These are phyloP conservation scores for Campopleginae sp. DNA, from an alignment of 2,888 invertebrate genomes.

Conservation along the genomic window DNA sequence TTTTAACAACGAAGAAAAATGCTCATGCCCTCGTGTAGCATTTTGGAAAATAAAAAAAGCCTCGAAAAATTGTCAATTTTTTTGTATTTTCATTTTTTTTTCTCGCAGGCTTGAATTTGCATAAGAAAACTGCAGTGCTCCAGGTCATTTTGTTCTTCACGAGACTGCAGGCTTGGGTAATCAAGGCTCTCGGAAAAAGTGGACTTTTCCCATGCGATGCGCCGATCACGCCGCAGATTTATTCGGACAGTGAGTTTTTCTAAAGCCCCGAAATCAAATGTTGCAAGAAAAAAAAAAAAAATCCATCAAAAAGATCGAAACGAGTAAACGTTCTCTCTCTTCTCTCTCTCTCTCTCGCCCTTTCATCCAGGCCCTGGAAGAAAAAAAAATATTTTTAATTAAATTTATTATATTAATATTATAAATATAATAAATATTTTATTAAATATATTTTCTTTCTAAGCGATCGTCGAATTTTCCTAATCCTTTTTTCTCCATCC, in stretches of 20 bases:
- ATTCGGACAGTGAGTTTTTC: constrained; percentile 87
- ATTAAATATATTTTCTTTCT: no score
- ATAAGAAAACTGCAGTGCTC: constrained; percentile 84
- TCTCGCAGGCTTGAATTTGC: constrained; percentile 79
- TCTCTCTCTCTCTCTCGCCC: no score
- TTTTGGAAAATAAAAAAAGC: constrained; percentile 1
- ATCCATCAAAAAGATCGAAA: not conserved
- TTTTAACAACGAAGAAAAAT: constrained; percentile 29
- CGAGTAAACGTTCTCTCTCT: no score
- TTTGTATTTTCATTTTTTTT: not conserved
- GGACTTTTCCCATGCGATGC: constrained; percentile 87
- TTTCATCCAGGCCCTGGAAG: no score
- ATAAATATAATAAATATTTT: no score
- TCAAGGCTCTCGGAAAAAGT: constrained; percentile 86
- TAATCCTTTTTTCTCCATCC: no score
- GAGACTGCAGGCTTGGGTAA: constrained; percentile 88
- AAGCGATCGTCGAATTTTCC: no score
- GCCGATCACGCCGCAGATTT: constrained; percentile 88
- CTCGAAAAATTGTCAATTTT: constrained; percentile 16
- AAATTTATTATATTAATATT: no score
- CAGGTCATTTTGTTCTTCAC: constrained; percentile 89
- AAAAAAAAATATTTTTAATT: no score
- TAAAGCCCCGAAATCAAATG: not conserved
- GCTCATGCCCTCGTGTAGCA: not conserved
- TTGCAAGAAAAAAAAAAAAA: no score